Evolutionary conservation across 2,113 vertebrate species (phyloP).

Genomic region (Ailurus styani): DNA sequence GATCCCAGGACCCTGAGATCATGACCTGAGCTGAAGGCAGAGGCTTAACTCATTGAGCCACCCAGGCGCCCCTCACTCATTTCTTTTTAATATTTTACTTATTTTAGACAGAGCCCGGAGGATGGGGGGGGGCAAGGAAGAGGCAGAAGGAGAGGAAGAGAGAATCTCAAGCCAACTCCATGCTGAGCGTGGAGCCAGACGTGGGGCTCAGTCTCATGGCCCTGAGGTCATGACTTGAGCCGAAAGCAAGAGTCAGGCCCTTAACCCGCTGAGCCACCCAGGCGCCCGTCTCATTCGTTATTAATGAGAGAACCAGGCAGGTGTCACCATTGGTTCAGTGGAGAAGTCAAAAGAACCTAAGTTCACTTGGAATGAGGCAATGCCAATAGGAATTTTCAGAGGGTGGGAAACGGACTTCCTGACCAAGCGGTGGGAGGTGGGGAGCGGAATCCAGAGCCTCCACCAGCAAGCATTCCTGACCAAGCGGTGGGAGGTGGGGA

Average conservation of each 20-base stretch:
- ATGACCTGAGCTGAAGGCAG: no score
- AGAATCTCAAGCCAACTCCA: not conserved
- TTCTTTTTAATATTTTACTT: not conserved
- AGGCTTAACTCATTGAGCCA: no score
- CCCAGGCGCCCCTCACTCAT: not conserved
- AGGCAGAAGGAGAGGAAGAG: not conserved
- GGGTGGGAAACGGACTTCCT: not conserved
- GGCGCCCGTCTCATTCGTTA: not conserved
- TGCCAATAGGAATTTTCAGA: not conserved
- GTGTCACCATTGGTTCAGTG: not conserved
- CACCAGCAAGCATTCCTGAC: not conserved
- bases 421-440: not conserved
- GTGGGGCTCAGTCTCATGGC: not conserved
- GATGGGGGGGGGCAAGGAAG: not conserved
- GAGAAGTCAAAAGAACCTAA: not conserved
- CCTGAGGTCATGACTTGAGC: not conserved
- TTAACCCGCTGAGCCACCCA: not conserved
- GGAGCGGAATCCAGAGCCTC: not conserved
- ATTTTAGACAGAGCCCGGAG: not conserved
- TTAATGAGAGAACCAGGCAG: not conserved
- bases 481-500: not conserved
- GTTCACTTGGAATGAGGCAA: not conserved
- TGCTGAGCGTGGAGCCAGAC: accelerated
- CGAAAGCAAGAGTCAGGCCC: not conserved
- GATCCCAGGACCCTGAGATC: no score